Percentiles rank a stretch among this genome's conserved stretches.
Conservation (phyloP, 1,140 invertebrate genomes). For the Dreissena polymorpha region DNA sequence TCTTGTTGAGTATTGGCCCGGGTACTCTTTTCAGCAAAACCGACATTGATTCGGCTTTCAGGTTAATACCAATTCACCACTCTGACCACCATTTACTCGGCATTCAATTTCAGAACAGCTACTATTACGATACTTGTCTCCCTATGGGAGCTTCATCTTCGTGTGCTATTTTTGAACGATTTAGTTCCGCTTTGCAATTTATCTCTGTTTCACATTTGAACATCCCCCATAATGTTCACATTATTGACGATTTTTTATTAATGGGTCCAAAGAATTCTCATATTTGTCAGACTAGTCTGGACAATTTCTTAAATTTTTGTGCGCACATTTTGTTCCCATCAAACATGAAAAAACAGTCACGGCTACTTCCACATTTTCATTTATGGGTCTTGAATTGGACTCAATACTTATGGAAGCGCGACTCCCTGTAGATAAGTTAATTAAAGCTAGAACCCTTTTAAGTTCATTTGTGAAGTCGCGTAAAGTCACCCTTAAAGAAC, state of each 20-base stretch:
- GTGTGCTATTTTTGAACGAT: constrained; percentile 53
- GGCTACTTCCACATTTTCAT: constrained; percentile 2
- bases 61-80: constrained; percentile 41
- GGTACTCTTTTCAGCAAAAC: constrained; percentile 22
- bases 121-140: constrained; percentile 53
- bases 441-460: not conserved
- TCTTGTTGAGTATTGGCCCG: not conserved
- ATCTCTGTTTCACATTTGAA: constrained; percentile 25
- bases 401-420: constrained; percentile 12
- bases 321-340: constrained; percentile 14
- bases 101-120: constrained; percentile 7
- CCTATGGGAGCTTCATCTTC: constrained; percentile 54
- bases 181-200: constrained; percentile 53
- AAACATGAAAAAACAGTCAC: constrained; percentile 16
- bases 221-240: constrained; percentile 29
- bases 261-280: constrained; percentile 1
- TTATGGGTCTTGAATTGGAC: constrained; percentile 36
- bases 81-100: constrained; percentile 22
- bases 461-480: too few species aligned
- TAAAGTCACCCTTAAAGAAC: constrained; percentile 31
- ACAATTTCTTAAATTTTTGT: constrained; percentile 31
- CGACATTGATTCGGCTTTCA: constrained; percentile 32
- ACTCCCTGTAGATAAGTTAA: constrained; percentile 15
- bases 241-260: constrained; percentile 58
- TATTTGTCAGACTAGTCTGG: constrained; percentile 12